Evolutionary conservation across 2,797 vertebrate genomes (phyloP), one percentile per base, ranked within the genome.

Genomic region (Pteropus rufus): DNA sequence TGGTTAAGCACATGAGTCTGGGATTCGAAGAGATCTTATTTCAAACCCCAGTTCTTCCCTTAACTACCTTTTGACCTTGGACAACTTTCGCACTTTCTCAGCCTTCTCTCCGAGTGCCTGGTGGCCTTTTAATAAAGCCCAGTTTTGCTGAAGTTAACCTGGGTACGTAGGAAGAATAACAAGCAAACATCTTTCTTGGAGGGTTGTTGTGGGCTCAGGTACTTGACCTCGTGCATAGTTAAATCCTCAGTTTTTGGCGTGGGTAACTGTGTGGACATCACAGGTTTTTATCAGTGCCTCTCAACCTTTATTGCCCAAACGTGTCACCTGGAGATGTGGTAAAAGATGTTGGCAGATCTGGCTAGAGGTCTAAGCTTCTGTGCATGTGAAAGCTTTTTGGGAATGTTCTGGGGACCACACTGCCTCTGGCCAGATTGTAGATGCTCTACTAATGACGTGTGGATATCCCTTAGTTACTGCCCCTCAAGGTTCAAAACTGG

Each of bases 191-290:
- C 54, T 70, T 88, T n/a, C 54, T 65, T 46, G 70, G 18, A 67
- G n/a, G 26, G 60, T 56, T 72, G 36, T 26, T 44, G 36, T 73
- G 56, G 88, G 29, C 29, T 76, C 52, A 58, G 77, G 24, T 12
- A n/a, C 19, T 29, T 23, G 52, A 46, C 26, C 44, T 46, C 0
- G 6, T 3, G 29, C 4, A 7, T 10, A 10, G 15, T 44, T 7
- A 80, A 58, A 36, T 26, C 31, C 15, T 64, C 44, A 36, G 34
- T 62, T 79, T 82, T 46, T 46, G 12, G 23, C 39, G 24, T 46
- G 34, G 31, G 60, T 9, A 26, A 56, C 15, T 3, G 21, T n/a
- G 14, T 12, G 21, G 70, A 41, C 64, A 2, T 79, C 52, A 80
- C 0, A 10, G 46, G 46, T 36, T 58, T 85, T 65, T 4, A 12